Conservation (phyloP, 2,797 vertebrate genomes). For the Acomys russatus region DNA sequence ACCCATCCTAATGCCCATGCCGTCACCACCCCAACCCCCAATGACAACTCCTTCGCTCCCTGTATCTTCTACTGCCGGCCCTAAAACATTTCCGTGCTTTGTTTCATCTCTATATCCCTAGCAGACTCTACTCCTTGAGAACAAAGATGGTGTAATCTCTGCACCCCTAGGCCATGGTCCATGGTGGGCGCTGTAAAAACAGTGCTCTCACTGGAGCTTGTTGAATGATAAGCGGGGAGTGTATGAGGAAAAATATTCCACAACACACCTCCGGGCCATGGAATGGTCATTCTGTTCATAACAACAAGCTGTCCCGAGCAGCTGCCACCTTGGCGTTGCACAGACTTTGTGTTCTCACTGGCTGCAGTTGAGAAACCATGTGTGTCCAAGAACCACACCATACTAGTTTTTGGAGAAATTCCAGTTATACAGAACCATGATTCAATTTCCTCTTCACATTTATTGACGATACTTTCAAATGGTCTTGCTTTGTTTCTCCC, state of each 20-base stretch:
- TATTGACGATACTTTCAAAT: slow-evolving; percentile 74
- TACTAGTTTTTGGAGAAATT: slow-evolving; percentile 81
- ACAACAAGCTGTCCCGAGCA: slow-evolving; percentile 62
- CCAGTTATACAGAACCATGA: slow-evolving; percentile 77
- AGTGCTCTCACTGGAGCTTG: not conserved
- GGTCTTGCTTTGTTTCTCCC: slow-evolving; percentile 72
- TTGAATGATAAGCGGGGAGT: slow-evolving; percentile 22
- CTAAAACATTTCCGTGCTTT: not conserved
- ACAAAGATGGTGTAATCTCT: not conserved
- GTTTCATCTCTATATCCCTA: not conserved
- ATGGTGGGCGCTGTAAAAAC: slow-evolving; percentile 28
- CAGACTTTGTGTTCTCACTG: slow-evolving; percentile 72
- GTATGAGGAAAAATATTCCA: slow-evolving; percentile 54
- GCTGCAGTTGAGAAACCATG: slow-evolving; percentile 80
- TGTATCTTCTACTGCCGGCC: not conserved
- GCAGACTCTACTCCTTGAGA: slow-evolving; percentile 27
- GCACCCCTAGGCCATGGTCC: not conserved
- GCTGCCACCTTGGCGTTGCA: not conserved
- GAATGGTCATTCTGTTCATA: slow-evolving; percentile 33
- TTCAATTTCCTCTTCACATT: slow-evolving; percentile 74
- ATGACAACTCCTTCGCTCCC: not conserved
- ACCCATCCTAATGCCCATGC: not conserved
- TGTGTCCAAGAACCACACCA: slow-evolving; percentile 75
- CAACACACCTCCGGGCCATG: slow-evolving; percentile 48
- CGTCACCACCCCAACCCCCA: not conserved